Base-by-base conservation (phyloP, 1,140 invertebrate species). In the Wiebesia pumilae region DNA sequence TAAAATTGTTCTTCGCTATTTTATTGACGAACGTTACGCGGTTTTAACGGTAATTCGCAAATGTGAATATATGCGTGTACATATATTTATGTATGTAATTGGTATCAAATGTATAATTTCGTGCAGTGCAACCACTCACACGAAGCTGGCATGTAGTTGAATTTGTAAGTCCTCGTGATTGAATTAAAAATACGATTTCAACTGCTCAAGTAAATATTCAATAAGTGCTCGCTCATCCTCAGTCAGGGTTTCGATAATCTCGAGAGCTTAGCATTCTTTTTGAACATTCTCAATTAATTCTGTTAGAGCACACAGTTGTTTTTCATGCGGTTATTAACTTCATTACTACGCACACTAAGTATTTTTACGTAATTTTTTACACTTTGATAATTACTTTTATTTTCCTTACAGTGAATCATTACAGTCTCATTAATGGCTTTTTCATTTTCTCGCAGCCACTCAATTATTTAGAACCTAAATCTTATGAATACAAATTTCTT, bases 351-450 rank as follows among this genome's bases (percentile, higher is more conserved):
- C n/a, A n/a, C n/a, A n/a, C 38, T 10, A 43, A 12, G 24, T 62
- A 62, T 27, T 62, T 62, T 62, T 27, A 27, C 58, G 58, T 24
- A 27, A 75, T n/a, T 75, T 75, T 75, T 75, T 71, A 71, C n/a
- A 33, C 19, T 71, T 71, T 0, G 19, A 24, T 38, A 71, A 71
- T 71, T 35, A 38, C 35, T 71, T 33, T 35, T 69, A 2, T 30
- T 16, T 54, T 16, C 10, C 35, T 69, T 69, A 35, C 10, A 19
- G n/a, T 12, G 30, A 35, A 69, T 69, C 33, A 69, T 14, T 69
- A 69, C 10, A 3, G n/a, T 65, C 24, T 65, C 24, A 30, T 65
- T 65, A n/a, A 65, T 30, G 12, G n/a, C 62, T 65, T 65, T n/a
- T 65, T 65, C 62, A 30, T 65, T 69, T 69, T 16, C 14, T 69